Conservation (phyloP, 2,113 vertebrate species). For the Poicephalus meyeri region DNA sequence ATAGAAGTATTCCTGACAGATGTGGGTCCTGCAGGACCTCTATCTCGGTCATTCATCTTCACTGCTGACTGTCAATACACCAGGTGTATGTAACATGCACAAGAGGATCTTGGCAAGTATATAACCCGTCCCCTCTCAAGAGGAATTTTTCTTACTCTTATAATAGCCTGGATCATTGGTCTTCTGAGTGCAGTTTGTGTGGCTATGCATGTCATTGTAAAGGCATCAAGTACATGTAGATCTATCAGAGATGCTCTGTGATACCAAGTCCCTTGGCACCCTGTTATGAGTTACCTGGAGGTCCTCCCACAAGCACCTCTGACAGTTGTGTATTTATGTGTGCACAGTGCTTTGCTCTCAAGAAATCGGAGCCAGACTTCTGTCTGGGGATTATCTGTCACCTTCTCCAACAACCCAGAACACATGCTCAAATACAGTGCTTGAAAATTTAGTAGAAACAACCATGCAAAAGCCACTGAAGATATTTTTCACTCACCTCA, state of each 20-base stretch:
- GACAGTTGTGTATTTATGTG: neutral
- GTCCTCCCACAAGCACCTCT: neutral
- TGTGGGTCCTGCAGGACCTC: neutral
- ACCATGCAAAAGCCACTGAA: neutral
- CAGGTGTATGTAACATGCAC: neutral
- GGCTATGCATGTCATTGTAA: neutral
- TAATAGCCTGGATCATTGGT: neutral
- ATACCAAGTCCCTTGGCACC: neutral
- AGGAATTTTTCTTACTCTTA: neutral
- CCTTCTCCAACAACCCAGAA: neutral
- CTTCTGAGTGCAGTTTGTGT: neutral
- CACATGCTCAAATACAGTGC: rapidly evolving
- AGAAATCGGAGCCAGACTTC: neutral
- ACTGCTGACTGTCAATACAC: neutral
- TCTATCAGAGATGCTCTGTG: neutral
- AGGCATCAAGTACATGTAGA: neutral
- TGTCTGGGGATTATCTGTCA: neutral
- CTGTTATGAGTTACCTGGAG: neutral
- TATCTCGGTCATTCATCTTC: neutral
- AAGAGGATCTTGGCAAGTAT: neutral
- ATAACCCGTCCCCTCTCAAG: neutral
- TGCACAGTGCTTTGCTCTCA: neutral
- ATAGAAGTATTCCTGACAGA: neutral
- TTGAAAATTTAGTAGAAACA: neutral
- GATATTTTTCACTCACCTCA: neutral